Evolutionary conservation across 30 jellyfish, hydroid and myxozoan genomes (phyloP), one percentile per base, ranked within the genome.

Genomic region (Aurelia coerulea): DNA sequence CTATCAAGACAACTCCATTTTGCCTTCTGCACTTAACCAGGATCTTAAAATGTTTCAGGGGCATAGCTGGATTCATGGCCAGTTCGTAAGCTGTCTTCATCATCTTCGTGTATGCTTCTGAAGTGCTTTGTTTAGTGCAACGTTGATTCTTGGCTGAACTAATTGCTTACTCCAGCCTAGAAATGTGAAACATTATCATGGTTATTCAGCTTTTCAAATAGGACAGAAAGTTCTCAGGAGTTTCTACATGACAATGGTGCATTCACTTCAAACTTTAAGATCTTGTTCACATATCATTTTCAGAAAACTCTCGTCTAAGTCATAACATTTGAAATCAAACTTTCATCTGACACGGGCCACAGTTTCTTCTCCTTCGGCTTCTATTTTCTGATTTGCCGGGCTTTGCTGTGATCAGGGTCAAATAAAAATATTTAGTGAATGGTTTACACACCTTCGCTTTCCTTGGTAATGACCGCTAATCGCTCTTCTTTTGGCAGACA

Each of bases 11-110:
- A 10, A 88, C 97, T 56, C 93, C 97, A 70, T 80, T 88, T 65
- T 88, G 77, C 80, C 90, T 70, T 63, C 80, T 94, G 59, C 90
- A 78, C 59, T 80, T 87, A 4, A 87, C 75, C 29, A 87, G 46
- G 65, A 74, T 58, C 58, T 80, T 80, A 63, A 80, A 80, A 51
- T 68, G 76, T 60, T 31, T 58, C 56, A 80, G 63, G 16, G 85
- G 90, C 89, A 73, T 78, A 17, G 78, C 52, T 29, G 83, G 85
- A 42, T n/a, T 35, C 66, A 23, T 58, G 16, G 90, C 88, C 69
- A 80, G 88, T 39, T 34, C 76, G 39, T 80, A 80, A 3, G 96
- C 88, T 5, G 91, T 63, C 62, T 19, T 50, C 60, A 88, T 78
- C 87, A 58, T 67, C 52, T 52, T 76, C 10, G 60, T 15, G 42